These are phyloP conservation scores for Apteryx mantelli DNA, from an alignment of 2,113 vertebrate species.

Conservation along the genomic window DNA sequence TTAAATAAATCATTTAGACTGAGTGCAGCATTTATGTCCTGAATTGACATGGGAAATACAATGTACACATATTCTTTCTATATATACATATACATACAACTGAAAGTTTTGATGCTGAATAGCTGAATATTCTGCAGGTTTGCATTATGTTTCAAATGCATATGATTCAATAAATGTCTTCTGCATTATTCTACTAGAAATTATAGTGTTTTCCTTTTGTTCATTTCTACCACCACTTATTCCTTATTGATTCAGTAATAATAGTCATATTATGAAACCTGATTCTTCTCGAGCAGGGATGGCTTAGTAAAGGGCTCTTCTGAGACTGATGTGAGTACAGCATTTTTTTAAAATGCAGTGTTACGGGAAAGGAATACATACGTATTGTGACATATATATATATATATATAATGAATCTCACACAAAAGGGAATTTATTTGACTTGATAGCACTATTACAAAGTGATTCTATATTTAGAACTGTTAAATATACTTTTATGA, in stretches of 20 bases:
- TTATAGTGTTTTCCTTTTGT: not conserved
- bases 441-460: not conserved
- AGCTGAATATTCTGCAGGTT: not conserved
- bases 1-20: not conserved
- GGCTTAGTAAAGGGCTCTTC: not conserved
- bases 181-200: not conserved
- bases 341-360: not conserved
- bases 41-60: not conserved
- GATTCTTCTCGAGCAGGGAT: not conserved
- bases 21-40: not conserved
- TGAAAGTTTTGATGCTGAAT: not conserved
- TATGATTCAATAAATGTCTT: not conserved
- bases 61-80: not conserved
- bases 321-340: not conserved
- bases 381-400: not conserved
- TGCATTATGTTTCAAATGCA: not conserved
- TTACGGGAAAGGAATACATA: not conserved
- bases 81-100: not conserved
- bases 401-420: not conserved
- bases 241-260: not conserved
- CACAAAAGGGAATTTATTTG: not conserved
- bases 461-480: not conserved
- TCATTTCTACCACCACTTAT: not conserved
- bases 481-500: not conserved
- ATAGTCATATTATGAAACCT: not conserved